Evolutionary conservation across 2,797 vertebrate genomes (phyloP).

Genomic region (Pangasius mekongensis): DNA sequence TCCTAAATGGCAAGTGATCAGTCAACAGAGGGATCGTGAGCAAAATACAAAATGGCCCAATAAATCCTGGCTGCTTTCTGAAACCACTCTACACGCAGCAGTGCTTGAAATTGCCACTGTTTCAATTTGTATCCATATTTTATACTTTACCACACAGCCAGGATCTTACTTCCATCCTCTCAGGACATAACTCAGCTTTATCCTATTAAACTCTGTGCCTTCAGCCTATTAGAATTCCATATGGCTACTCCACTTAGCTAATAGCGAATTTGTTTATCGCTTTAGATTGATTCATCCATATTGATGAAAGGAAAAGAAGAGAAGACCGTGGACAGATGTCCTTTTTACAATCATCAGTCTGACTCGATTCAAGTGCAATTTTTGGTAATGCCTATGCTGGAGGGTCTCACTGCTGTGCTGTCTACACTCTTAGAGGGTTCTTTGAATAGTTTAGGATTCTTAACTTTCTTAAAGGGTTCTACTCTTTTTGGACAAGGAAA

Average conservation of each 20-base stretch:
- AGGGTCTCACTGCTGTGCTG: neutral
- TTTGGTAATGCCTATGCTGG: neutral
- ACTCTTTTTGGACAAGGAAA: neutral
- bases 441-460: neutral
- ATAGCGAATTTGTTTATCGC: neutral
- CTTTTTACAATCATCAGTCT: neutral
- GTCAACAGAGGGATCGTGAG: conserved; percentile 26
- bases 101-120: conserved; percentile 3
- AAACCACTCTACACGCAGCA: neutral
- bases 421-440: neutral
- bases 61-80: conserved; percentile 19
- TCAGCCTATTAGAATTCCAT: neutral
- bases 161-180: conserved; percentile 13
- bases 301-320: neutral
- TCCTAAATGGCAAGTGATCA: conserved; percentile 29
- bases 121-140: conserved; percentile 25
- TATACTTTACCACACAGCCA: neutral
- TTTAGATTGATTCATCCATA: neutral
- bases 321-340: neutral
- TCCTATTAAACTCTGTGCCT: neutral
- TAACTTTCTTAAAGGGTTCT: neutral
- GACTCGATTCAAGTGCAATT: neutral
- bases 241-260: conserved; percentile 10
- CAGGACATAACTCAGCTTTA: conserved; percentile 2
- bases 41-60: conserved; percentile 18